These are phyloP conservation scores for Trinectes maculatus DNA, from an alignment of 2,113 vertebrate genomes.

Conservation along the genomic window DNA sequence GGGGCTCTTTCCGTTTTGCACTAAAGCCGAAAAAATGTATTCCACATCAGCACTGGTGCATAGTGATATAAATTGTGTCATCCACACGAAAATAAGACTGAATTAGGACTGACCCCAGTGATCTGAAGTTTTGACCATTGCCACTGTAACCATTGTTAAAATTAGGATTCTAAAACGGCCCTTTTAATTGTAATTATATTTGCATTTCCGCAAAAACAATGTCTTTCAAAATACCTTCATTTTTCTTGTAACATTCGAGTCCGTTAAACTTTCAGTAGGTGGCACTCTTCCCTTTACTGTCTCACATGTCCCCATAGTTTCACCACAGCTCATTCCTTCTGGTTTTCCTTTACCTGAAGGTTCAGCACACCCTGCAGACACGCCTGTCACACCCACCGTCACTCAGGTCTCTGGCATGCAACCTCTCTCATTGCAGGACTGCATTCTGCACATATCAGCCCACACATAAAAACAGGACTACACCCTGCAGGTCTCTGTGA, in stretches of 20 bases:
- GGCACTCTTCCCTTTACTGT: slow-evolving; percentile 36
- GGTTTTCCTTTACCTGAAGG: not conserved
- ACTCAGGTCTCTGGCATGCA: slow-evolving; percentile 70
- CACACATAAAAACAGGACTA: slow-evolving; percentile 39
- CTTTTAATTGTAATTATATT: too few relatives aligned
- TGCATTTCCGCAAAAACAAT: too few relatives aligned
- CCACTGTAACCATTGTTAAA: not conserved
- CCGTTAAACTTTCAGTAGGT: slow-evolving; percentile 30
- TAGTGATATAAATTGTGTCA: too few relatives aligned
- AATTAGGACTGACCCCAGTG: too few relatives aligned
- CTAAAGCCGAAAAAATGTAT: not conserved
- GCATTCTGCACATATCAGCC: slow-evolving; percentile 67
- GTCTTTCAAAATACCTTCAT: too few relatives aligned
- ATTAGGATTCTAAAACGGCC: too few relatives aligned
- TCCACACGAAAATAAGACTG: too few relatives aligned
- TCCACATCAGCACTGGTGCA: not conserved
- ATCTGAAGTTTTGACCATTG: too few relatives aligned
- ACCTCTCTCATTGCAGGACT: slow-evolving; percentile 40
- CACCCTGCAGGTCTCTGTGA: slow-evolving; percentile 55
- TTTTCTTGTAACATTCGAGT: not conserved
- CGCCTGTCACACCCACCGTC: slow-evolving; percentile 60
- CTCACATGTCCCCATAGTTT: not conserved
- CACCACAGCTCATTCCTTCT: not conserved
- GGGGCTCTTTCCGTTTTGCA: not conserved
- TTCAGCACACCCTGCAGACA: slow-evolving; percentile 46